Base-by-base conservation (phyloP, 2,888 invertebrate species). In the Ophraella communa region DNA sequence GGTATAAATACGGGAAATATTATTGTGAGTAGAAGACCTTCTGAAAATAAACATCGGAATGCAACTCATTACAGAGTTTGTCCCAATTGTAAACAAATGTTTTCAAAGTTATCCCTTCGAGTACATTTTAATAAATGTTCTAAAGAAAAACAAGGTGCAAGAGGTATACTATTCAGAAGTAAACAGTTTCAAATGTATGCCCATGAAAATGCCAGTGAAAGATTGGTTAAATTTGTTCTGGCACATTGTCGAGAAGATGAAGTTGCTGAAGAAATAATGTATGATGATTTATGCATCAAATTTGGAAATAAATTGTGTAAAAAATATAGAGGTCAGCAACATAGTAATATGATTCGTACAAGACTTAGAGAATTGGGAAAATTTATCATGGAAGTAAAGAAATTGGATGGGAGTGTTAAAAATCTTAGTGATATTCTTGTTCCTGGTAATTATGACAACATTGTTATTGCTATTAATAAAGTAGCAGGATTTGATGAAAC, bases 371-470 rank as follows among this genome's bases (percentile, higher is more conserved):
- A 56, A 17, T 24, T 56, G 51, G 49, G 39, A 8, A 59, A 27
- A 42, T 56, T 66, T 33, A 21, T 66, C 17, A 10, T 53, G 20
- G 57, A 51, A 54, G 23, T 63, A 5, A 52, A 42, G 21, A 54
- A 56, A 24, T 23, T 56, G 33, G 33, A 64, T 27, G 27, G 27
- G 10, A 27, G 2, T 27, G 10, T 54, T 10, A 35, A 23, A 24
- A 42, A 64, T 61, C 63, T 68, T 33, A 20, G 20, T 27, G 54
- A 59, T 51, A 56, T 63, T 24, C 24, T 47, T 35, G 59, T 53
- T 53, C 59, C 64, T 8, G n/a, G 30, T n/a, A 20, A 59, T 47
- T 60, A 62, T 52, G 65, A 67, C 33, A 33, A 14, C 17, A 53
- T 58, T 27, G 45, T 66, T 20, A 39, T 63, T 17, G 56, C 49